Base-by-base conservation (phyloP, 2,888 invertebrate genomes). In the Phasia obesa region DNA sequence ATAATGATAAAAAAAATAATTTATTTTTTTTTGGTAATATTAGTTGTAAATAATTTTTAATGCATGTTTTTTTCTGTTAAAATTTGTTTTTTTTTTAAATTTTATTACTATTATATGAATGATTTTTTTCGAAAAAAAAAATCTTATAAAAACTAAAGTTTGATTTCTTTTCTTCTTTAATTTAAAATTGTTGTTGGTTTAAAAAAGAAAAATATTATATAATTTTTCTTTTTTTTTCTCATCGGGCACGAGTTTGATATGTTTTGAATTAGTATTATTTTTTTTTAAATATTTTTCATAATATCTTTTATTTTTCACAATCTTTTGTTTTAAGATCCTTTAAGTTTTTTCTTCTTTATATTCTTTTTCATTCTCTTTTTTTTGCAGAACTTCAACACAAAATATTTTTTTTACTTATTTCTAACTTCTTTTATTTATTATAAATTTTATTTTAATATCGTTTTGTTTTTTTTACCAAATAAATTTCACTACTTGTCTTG, bases 161-260 rank as follows among this genome's bases (percentile, higher is more conserved):
- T n/a, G n/a, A n/a, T n/a, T n/a, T n/a, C n/a, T 83, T 64, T 74
- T 55, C 71, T 73, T 55, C 65, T 60, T 49, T 17, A 15, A 74
- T 73, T 62, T 53, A 17, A 67, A 76, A 59, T 38, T 65, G 9
- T 49, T 53, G n/a, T 23, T 79, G 35, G 23, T 73, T 51, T 57
- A 11, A 74, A 77, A 76, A 78, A 69, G 55, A 35, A 44, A 55
- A 62, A 78, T 75, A 79, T 17, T 67, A 53, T 60, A n/a, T 85
- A 47, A 38, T 83, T 86, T 86, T 85, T 85, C 76, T 85, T 87
- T 80, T 85, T 87, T 80, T 80, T 85, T 86, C 84, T 86, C 87
- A 87, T 90, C 91, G 91, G 91, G 91, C 91, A 91, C 91, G 89
- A 91, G 88, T 88, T 90, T 91, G 91, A 91, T 91, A 91, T 91